Conservation (phyloP, 2,113 vertebrate species). For the Chauna torquata region DNA sequence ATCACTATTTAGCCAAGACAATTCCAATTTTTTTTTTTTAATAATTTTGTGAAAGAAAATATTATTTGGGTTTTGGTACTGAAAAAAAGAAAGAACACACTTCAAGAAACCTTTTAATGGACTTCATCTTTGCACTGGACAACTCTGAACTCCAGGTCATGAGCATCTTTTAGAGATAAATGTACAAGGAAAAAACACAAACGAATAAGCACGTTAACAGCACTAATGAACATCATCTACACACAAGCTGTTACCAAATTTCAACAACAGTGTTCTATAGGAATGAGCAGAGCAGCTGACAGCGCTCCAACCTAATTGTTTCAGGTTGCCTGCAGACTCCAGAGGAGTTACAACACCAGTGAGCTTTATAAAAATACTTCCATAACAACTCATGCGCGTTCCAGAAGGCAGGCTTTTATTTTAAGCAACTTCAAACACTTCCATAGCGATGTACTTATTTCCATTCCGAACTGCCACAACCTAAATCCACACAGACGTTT, state of each 20-base stretch:
- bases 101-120: neutral
- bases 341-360: neutral
- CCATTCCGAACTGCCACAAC: neutral
- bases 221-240: neutral
- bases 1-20: neutral
- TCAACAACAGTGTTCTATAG: neutral
- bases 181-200: neutral
- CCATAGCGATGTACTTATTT: neutral
- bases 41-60: neutral
- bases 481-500: neutral
- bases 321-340: neutral
- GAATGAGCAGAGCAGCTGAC: neutral
- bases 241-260: neutral
- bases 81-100: neutral
- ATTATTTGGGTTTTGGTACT: neutral
- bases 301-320: neutral
- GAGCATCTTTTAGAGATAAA: neutral
- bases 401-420: neutral
- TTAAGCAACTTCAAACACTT: neutral
- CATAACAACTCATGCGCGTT: neutral
- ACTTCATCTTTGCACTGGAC: neutral
- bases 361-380: neutral
- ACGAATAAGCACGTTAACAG: neutral
- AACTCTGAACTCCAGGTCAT: neutral
- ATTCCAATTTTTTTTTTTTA: accelerated